Base-by-base conservation (phyloP, 2,113 vertebrate species). In the Xiphophorus maculatus region DNA sequence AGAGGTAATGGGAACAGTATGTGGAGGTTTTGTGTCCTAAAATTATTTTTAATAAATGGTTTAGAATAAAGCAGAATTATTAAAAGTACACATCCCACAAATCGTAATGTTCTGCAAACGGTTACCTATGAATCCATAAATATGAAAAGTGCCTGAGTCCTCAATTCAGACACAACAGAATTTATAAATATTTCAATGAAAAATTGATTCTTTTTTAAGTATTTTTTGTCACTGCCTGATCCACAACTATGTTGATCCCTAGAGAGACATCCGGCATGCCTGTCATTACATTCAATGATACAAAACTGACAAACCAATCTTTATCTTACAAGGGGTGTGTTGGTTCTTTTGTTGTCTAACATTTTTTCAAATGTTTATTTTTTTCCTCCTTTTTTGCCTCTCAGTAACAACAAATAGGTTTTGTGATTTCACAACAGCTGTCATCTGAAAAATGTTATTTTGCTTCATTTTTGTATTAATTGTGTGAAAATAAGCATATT, bases 251-350 rank as follows among this genome's bases (percentile, higher is more conserved):
- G 71, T 48, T 81, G 66, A 14, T 73, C 77, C 77, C 78, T 32
- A 15, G 85, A 54, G 84, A 84, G 69, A 76, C 48, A 63, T 9
- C 65, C 72, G 73, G 85, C 84, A 88, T 54, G 76, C 80, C 44
- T 58, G 51, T 81, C 81, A 83, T 90, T 87, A 86, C 76, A 63
- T 65, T 1, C 14, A 14, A 79, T 81, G 76, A 72, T 60, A 63
- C 48, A 69, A 60, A 82, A 73, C 70, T 69, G 72, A 84, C 80
- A 85, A 70, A 42, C 65, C 29, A 58, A 70, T 62, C 54, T 67
- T 66, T 62, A 80, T 63, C 82, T 81, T 28, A 22, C 42, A 67
- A 70, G 44, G 17, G 3, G 42, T 44, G 44, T 48, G 42, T 76
- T 48, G 27, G 3, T 66, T 65, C 22, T 74, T 71, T 65, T 71